Evolutionary conservation across 2,888 invertebrate genomes (phyloP), one percentile per base, ranked within the genome.

Genomic region (Sialis lutaria): DNA sequence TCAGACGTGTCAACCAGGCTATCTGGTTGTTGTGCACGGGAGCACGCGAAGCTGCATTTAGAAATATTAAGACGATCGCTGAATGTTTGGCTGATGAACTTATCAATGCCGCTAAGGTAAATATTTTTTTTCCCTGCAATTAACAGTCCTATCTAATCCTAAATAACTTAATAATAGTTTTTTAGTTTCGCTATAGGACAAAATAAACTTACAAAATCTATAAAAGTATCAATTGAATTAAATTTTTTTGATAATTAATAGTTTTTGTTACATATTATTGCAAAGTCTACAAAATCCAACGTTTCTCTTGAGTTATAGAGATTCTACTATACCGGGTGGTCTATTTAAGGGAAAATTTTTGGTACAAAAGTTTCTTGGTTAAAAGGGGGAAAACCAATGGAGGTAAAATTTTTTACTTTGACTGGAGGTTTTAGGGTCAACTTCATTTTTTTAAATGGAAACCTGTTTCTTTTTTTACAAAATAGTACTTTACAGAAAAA

Each of bases 61-160:
- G 98, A 63, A 99, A 98, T 73, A 97, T 98, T 65, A 99, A 98
- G 72, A 96, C 96, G 45, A 98, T 99, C 63, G 97, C 98, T 51
- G 98, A 99, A 69, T 99, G 98, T 69, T 77, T 98, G 60, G 97
- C 98, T 64, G 98, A 99, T 76, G 98, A 99, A 70, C 82, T 99
- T 49, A 99, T 99, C 67, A 99, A 99, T 64, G 98, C 98, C 56
- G 96, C 97, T 45, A 98, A 97, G 82, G 84, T 83, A 64, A 49
- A 54, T 52, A 22, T 48, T 41, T 33, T 49, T 7, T 35, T 45
- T 44, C 48, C 35, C 34, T 22, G 9, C 6, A n/a, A 7, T 31
- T 40, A n/a, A n/a, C 32, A 42, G 62, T 63, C 62, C 62, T 59
- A 54, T 57, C 58, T 60, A 62, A 64, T 63, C 48, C 62, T 58